Percentiles rank a stretch among this genome's conserved stretches.
phyloP scores from a whole-genome alignment of 1,140 invertebrate species.

The Drosophila willistoni region DNA sequence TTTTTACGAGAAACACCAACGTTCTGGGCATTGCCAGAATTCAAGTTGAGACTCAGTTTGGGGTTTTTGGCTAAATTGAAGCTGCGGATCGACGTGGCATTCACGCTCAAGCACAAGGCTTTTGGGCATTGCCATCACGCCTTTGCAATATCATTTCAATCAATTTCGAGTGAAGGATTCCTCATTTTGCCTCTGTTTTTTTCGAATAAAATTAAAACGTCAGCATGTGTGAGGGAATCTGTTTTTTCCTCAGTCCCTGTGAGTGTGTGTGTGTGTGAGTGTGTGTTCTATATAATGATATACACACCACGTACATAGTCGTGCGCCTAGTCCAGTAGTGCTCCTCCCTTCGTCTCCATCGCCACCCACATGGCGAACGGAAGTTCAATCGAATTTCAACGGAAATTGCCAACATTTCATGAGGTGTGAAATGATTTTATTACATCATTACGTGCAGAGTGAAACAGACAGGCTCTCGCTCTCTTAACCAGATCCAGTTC shows the following conservation, averaged over 20 bases:
- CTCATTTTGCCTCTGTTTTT: constrained; percentile 5
- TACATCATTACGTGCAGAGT: constrained; percentile 80
- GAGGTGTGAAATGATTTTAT: constrained; percentile 83
- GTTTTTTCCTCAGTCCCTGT: constrained; percentile 17
- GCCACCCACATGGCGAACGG: constrained; percentile 33
- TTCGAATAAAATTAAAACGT: constrained; percentile 81
- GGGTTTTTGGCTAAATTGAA: not conserved
- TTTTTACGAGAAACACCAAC: constrained; percentile 60
- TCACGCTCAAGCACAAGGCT: constrained; percentile 34
- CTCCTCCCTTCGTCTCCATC: not conserved
- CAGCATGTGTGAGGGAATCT: constrained; percentile 59
- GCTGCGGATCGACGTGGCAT: constrained; percentile 27
- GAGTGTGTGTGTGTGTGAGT: constrained; percentile 22
- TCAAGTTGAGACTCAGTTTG: not conserved
- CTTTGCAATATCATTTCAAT: constrained; percentile 80
- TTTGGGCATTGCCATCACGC: constrained; percentile 57
- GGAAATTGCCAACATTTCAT: constrained; percentile 83
- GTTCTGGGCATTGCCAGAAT: not conserved
- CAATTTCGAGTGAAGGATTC: constrained; percentile 77
- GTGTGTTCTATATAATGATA: constrained; percentile 67
- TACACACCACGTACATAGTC: constrained; percentile 74
- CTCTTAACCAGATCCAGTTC: constrained; percentile 13
- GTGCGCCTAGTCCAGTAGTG: constrained; percentile 63
- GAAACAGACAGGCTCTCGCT: constrained; percentile 11
- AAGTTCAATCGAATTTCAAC: constrained; percentile 82